A percentile compares a stretch with the other conserved stretches of the same genome.
Conservation (phyloP, 2,797 vertebrate genomes). For the Chrosomus eos region DNA sequence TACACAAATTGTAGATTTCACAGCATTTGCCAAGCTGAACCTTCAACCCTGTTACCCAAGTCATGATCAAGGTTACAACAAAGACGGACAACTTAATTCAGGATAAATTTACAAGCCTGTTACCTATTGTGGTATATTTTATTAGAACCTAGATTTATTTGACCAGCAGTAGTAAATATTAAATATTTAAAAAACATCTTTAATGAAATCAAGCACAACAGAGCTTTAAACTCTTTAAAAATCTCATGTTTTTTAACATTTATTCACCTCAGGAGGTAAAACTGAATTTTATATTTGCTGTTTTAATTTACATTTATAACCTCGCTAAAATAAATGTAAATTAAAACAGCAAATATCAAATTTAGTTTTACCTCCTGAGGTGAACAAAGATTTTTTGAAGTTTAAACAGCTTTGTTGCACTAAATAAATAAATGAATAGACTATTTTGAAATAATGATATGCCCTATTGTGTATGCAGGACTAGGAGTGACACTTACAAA, state of each 20-base stretch:
- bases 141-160: background rate
- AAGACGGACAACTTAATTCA: background rate
- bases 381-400: too few relatives aligned
- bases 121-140: background rate
- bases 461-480: background rate
- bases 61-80: background rate
- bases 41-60: background rate
- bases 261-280: too few relatives aligned
- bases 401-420: too few relatives aligned
- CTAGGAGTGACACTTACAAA: background rate
- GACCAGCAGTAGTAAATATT: too few relatives aligned
- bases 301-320: too few relatives aligned
- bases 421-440: too few relatives aligned
- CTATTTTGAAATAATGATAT: background rate
- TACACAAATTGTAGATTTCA: background rate
- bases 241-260: background rate
- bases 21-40: background rate
- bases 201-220: background rate
- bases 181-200: background rate
- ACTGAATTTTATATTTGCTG: too few relatives aligned
- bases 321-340: too few relatives aligned
- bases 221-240: background rate
- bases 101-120: background rate
- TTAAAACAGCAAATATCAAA: too few relatives aligned
- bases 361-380: too few relatives aligned